phyloP scores from a whole-genome alignment of 2,113 vertebrate species.

The Corvus moneduloides region DNA sequence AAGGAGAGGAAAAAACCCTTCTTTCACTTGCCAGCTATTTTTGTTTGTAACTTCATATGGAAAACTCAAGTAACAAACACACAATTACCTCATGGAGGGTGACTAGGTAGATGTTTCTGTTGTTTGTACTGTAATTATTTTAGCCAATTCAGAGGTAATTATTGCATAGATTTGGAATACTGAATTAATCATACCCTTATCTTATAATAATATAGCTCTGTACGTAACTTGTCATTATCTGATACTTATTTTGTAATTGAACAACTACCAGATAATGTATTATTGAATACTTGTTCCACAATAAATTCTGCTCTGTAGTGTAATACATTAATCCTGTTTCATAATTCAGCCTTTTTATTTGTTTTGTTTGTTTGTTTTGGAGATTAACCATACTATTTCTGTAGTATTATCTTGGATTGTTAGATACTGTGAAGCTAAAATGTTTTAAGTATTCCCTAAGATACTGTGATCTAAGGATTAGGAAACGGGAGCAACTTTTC shows the following conservation, averaged over 20 bases:
- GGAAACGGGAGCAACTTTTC: neutral
- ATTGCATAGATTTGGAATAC: neutral
- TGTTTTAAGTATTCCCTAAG: neutral
- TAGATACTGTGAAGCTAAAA: neutral
- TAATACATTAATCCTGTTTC: neutral
- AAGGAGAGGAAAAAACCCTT: neutral
- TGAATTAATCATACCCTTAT: slow-evolving; percentile 14
- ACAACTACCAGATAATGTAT: neutral
- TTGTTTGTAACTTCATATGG: neutral
- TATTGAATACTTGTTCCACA: neutral
- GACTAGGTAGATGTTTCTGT: neutral
- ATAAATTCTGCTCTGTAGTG: neutral
- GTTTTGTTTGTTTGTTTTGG: neutral
- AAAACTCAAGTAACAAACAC: neutral
- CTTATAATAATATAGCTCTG: neutral
- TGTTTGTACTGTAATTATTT: slow-evolving; percentile 25
- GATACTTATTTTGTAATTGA: slow-evolving; percentile 22
- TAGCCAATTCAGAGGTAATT: slow-evolving; percentile 43
- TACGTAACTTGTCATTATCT: slow-evolving; percentile 24
- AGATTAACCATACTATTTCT: neutral
- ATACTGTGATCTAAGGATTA: neutral
- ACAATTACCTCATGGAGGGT: neutral
- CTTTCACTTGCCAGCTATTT: neutral
- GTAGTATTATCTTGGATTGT: neutral
- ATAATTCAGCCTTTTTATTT: neutral